Evolutionary conservation across 2,797 vertebrate species (phyloP).

Genomic region (Macrochelys suwanniensis): DNA sequence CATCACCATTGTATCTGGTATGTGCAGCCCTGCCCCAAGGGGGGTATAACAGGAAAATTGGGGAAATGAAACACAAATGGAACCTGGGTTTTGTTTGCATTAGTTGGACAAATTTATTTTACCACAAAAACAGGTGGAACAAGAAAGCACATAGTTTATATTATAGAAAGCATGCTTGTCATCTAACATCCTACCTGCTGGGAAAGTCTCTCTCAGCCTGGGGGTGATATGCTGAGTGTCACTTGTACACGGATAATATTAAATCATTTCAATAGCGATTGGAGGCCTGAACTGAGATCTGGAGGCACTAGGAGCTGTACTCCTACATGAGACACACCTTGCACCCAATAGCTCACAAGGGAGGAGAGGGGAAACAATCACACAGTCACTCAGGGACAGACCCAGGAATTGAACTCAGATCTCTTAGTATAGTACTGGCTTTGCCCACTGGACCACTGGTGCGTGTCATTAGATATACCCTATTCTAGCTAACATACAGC

Average conservation of each 20-base stretch:
- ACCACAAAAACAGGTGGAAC: background rate
- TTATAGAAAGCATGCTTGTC: background rate
- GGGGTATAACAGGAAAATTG: background rate
- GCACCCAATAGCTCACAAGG: background rate
- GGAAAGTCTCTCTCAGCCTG: background rate
- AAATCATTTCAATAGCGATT: background rate
- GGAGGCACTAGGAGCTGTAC: background rate
- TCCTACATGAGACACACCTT: background rate
- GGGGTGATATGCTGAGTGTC: background rate
- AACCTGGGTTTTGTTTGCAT: background rate
- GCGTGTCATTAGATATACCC: background rate
- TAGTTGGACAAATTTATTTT: background rate
- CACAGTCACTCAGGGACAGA: background rate
- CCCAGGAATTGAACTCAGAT: background rate
- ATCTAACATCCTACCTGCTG: background rate
- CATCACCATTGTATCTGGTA: background rate
- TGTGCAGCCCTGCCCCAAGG: background rate
- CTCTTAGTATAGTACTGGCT: background rate
- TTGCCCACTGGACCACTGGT: background rate
- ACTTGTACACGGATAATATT: background rate
- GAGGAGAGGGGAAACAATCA: background rate
- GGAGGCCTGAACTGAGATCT: background rate
- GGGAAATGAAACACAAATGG: background rate
- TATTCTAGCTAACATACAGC: background rate
- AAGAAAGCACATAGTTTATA: background rate